Evolutionary conservation across 2,797 vertebrate genomes (phyloP).

Genomic region (Thripadectes ignobilis): DNA sequence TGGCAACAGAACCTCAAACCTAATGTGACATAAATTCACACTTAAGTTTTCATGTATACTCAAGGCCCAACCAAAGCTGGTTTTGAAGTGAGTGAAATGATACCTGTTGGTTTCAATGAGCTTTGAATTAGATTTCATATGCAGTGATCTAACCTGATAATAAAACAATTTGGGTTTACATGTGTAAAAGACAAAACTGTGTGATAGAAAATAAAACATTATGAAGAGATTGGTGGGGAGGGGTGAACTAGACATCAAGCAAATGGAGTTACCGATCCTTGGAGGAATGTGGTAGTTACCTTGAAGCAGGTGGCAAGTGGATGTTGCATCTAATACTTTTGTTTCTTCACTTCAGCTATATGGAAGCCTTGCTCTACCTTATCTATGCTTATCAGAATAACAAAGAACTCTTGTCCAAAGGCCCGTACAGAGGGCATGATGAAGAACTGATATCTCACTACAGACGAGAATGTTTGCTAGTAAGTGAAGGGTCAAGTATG

Average conservation of each 20-base stretch:
- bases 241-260: background rate
- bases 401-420: constrained; percentile 92
- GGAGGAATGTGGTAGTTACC: background rate
- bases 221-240: background rate
- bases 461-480: constrained; percentile 94
- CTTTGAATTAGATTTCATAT: background rate
- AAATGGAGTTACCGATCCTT: background rate
- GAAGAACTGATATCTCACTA: constrained; percentile 90
- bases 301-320: background rate
- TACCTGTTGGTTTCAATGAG: background rate
- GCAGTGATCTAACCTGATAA: background rate
- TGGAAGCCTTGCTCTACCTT: constrained; percentile 94
- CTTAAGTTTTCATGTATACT: background rate
- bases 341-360: constrained; percentile 82
- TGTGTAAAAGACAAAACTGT: background rate
- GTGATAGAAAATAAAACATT: background rate
- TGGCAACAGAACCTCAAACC: background rate
- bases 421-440: constrained; percentile 89
- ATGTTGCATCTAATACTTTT: constrained; percentile 37
- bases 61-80: background rate
- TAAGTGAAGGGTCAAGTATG: constrained; percentile 77
- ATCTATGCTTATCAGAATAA: constrained; percentile 96
- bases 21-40: background rate
- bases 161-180: background rate
- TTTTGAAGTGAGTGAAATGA: background rate